Base-by-base conservation (phyloP, 2,797 vertebrate species). In the Hydrolagus colliei region DNA sequence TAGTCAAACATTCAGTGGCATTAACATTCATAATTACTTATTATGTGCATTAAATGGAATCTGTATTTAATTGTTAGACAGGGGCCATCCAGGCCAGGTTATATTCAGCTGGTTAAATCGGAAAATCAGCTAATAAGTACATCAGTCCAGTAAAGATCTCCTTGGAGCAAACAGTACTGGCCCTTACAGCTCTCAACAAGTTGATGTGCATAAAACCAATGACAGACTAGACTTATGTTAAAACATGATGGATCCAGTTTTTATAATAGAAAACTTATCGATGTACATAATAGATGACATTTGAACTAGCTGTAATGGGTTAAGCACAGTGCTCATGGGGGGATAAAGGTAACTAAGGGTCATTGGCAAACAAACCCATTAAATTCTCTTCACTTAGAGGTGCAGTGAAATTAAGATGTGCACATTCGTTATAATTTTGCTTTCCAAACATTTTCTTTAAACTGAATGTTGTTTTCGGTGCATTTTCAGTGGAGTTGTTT, bases 161-260 rank as follows among this genome's bases (percentile, higher is more conserved):
- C 27, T 68, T 71, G 32, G 16, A 71, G 65, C 52, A 35, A 84
- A 84, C 79, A 52, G 12, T 41, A 71, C 79, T 84, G 65, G 79
- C 9, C 65, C 65, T 35, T 11, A n/a, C 79, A 84, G 79, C 79
- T 67, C 52, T 52, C n/a, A 71, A 41, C 79, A 52, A 67, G 79
- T 84, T 71, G 2, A 3, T 52, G 41, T 52, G 41, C 41, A 52
- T 52, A 52, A 52, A 52, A 52, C 79, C 65, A 52, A 27, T 20
- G 65, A 68, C 65, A 9, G 65, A 67, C 52, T 71, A 41, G 79
- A 71, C 63, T 61, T 67, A 22, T 67, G 78, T 63, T 67, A 63
- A 27, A 32, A 84, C 71, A 63, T 84, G 79, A 71, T 84, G 79
- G 32, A 84, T 84, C 65, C 16, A 84, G 79, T 68, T 84, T 84